These are phyloP conservation scores for Caranx melampygus DNA, from an alignment of 2,113 vertebrate genomes.

Conservation along the genomic window DNA sequence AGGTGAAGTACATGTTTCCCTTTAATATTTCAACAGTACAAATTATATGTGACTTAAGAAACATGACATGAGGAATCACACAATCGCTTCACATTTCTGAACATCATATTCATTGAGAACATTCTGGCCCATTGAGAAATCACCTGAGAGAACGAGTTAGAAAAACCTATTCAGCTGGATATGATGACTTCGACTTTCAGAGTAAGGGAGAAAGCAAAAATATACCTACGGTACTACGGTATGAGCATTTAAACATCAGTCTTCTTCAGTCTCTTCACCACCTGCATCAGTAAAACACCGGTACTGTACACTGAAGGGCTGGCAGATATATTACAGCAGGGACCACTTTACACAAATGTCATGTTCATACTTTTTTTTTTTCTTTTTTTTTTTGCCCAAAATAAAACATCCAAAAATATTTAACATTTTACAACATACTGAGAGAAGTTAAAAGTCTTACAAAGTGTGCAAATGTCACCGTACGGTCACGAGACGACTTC, in stretches of 20 bases:
- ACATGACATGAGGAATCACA: conserved; percentile 77
- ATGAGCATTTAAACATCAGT: conserved; percentile 16
- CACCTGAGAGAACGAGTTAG: conserved; percentile 84
- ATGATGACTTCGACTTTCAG: conserved; percentile 45
- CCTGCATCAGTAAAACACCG: conserved; percentile 56
- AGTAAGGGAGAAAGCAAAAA: background rate
- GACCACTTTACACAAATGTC: conserved; percentile 62
- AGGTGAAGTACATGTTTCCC: conserved; percentile 45
- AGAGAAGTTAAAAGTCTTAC: conserved; percentile 66
- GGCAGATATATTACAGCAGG: conserved; percentile 71
- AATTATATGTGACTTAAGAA: conserved; percentile 78
- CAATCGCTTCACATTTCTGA: conserved; percentile 79
- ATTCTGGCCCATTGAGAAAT: conserved; percentile 80
- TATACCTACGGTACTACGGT: conserved; percentile 8
- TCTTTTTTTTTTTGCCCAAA: conserved; percentile 41
- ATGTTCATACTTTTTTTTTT: conserved; percentile 42
- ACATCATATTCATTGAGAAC: conserved; percentile 76
- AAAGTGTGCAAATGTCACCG: conserved; percentile 78
- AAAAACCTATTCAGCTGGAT: conserved; percentile 70
- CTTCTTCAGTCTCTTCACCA: conserved; percentile 10
- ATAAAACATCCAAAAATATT: conserved; percentile 69
- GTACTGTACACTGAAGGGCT: conserved; percentile 56
- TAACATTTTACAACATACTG: conserved; percentile 66
- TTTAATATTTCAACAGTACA: conserved; percentile 83
- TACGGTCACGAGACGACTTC: conserved; percentile 68